These are phyloP conservation scores for Melolontha melolontha DNA, from an alignment of 2,888 invertebrate species.

Conservation along the genomic window DNA sequence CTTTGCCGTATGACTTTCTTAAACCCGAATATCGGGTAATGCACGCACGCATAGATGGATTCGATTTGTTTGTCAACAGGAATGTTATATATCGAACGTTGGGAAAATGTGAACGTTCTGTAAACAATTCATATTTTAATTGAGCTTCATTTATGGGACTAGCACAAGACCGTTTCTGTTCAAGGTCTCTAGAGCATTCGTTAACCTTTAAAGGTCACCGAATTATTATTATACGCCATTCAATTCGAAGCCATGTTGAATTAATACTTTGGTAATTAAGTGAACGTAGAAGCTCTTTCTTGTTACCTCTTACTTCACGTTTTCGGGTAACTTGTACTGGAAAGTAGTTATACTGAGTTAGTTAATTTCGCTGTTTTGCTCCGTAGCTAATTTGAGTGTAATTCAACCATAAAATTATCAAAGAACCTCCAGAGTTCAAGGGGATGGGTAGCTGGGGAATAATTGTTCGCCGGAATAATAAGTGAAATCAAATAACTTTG, in stretches of 20 bases:
- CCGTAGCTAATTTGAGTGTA: background rate
- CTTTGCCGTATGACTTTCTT: no score
- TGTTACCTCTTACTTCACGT: no score
- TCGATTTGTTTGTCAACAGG: no score
- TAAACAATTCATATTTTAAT: slow-evolving; percentile 48
- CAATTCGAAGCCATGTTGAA: slow-evolving; percentile 18
- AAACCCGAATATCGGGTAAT: no score
- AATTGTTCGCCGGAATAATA: no score
- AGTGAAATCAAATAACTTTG: no score
- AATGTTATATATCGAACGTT: background rate
- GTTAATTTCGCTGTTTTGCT: no score
- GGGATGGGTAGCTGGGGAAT: background rate
- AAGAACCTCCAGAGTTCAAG: background rate
- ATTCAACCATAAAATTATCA: slow-evolving; percentile 2
- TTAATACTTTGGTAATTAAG: slow-evolving; percentile 3
- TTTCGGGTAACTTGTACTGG: no score
- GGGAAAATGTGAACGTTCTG: slow-evolving; percentile 44
- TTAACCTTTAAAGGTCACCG: slow-evolving; percentile 64
- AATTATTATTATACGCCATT: slow-evolving; percentile 48
- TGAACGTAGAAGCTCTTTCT: background rate
- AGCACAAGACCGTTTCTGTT: slow-evolving; percentile 45
- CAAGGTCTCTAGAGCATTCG: slow-evolving; percentile 64
- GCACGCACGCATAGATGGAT: no score
- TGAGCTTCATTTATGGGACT: slow-evolving; percentile 7
- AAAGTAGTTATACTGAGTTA: no score